These are phyloP conservation scores for Sebastes matsubarae DNA, from an alignment of 2,797 vertebrate species.

Conservation along the genomic window DNA sequence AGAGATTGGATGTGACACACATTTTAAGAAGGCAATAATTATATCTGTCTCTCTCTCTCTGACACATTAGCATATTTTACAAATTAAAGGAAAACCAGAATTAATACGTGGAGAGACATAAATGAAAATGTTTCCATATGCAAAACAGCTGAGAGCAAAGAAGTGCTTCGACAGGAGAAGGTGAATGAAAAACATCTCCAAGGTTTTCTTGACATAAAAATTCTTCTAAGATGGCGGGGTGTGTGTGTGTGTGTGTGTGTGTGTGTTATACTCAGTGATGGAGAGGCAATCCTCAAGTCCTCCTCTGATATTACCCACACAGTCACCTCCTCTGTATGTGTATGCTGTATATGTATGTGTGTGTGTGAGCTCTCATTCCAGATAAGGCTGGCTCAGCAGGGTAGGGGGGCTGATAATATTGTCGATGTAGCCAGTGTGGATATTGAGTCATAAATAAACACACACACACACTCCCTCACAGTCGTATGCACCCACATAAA, in stretches of 20 bases:
- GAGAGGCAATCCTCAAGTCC: conserved; percentile 65
- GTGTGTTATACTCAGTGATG: conserved; percentile 43
- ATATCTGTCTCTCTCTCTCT: neutral
- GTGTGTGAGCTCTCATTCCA: conserved; percentile 53
- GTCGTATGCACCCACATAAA: conserved; percentile 57
- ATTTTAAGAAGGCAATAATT: neutral
- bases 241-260: conserved; percentile 14
- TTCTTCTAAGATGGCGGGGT: neutral
- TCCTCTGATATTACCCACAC: conserved; percentile 66
- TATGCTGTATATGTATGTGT: conserved; percentile 3
- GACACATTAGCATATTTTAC: neutral
- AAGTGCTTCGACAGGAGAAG: conserved; percentile 8
- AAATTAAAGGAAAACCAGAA: neutral
- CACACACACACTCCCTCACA: conserved; percentile 40
- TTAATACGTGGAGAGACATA: neutral
- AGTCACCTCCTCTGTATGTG: conserved; percentile 35
- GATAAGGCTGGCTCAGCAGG: conserved; percentile 78
- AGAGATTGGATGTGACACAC: neutral
- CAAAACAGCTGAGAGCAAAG: conserved; percentile 10
- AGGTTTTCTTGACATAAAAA: conserved; percentile 41
- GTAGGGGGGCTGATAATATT: conserved; percentile 70
- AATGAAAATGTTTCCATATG: conserved; percentile 4
- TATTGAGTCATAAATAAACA: conserved; percentile 82
- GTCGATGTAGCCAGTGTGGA: conserved; percentile 72
- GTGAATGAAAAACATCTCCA: conserved; percentile 25